Percentiles rank a stretch among this genome's conserved stretches.
Conservation (phyloP, 2,113 vertebrate genomes). For the Xenopus laevis region DNA sequence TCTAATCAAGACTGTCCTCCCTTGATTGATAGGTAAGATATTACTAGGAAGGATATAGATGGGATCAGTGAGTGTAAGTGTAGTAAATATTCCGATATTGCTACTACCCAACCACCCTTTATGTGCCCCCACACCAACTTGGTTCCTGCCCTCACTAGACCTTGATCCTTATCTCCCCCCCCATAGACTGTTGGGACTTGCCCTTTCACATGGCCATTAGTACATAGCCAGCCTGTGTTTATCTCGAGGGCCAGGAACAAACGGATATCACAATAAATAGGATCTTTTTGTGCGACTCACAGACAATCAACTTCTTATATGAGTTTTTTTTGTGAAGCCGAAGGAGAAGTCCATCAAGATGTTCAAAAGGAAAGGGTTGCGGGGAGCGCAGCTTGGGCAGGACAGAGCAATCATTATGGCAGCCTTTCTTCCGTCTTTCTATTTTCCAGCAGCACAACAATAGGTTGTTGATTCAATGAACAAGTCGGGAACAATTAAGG, state of each 20-base stretch:
- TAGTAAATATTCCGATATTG: no score
- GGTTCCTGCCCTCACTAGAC: no score
- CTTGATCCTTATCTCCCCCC: no score
- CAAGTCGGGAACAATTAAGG: conserved; percentile 94
- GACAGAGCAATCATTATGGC: conserved; percentile 93
- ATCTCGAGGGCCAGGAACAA: conserved; percentile 71
- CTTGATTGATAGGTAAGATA: no score
- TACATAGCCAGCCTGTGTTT: conserved; percentile 55
- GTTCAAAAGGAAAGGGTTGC: conserved; percentile 87
- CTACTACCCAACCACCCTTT: no score
- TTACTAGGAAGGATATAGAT: no score
- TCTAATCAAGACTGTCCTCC: no score
- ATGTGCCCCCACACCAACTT: no score
- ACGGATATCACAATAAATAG: conserved; percentile 77
- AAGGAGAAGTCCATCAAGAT: conserved; percentile 89
- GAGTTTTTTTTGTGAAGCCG: conserved; percentile 75
- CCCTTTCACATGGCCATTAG: no score
- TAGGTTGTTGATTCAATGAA: conserved; percentile 99
- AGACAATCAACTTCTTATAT: conserved; percentile 89
- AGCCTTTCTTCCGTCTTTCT: conserved; percentile 83
- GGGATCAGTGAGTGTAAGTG: no score
- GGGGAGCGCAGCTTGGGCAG: conserved; percentile 73
- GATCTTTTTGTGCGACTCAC: conserved; percentile 53
- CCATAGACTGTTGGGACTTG: no score
- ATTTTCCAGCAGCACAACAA: conserved; percentile 95